Conservation (phyloP, 2,113 vertebrate genomes). For the Sisor rabdophorus region DNA sequence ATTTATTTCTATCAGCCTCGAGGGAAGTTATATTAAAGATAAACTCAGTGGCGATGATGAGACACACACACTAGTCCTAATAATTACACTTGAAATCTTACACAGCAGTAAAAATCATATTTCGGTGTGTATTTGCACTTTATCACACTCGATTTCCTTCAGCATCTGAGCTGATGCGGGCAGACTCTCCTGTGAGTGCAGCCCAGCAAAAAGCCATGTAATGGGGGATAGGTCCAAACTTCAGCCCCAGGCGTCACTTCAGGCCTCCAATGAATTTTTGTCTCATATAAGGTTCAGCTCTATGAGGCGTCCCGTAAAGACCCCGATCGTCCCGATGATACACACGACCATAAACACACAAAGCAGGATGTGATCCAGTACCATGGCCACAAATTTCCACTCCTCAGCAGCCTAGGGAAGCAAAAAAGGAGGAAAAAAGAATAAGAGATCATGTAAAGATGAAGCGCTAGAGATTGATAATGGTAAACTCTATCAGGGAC, state of each 20-base stretch:
- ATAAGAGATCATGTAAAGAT: not conserved
- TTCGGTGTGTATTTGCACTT: not conserved
- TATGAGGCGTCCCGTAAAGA: conserved; percentile 93
- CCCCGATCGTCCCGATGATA: conserved; percentile 87
- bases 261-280: not conserved
- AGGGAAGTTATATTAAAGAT: no score
- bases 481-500: not conserved
- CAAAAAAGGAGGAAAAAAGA: not conserved
- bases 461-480: not conserved
- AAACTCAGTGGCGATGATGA: no score
- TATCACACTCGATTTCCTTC: not conserved
- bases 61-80: no score
- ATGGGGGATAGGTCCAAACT: not conserved
- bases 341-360: conserved; percentile 95
- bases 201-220: conserved; percentile 1
- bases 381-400: conserved; percentile 99
- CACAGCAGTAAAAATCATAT: not conserved
- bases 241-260: conserved; percentile 18
- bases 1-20: no score
- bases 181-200: not conserved
- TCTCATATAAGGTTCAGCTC: conserved; percentile 84
- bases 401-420: conserved; percentile 84
- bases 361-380: conserved; percentile 93
- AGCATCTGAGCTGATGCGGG: not conserved
- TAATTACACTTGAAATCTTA: not conserved